Evolutionary conservation across 2,888 invertebrate genomes (phyloP).

Genomic region (Nysson spinosus): DNA sequence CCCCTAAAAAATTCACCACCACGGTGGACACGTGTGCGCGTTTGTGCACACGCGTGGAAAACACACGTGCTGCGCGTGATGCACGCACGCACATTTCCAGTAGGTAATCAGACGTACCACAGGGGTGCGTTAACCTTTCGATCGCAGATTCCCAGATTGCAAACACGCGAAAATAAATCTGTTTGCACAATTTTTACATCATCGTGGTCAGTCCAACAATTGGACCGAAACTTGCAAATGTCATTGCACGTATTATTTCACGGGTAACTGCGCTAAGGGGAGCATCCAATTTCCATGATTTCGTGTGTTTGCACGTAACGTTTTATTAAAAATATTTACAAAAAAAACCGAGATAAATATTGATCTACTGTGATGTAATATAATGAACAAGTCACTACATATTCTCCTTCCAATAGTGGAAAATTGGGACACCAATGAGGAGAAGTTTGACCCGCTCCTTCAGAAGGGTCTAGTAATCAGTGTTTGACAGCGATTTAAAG

Average conservation of each 20-base stretch:
- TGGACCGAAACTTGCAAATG: neutral
- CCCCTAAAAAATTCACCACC: conserved; percentile 51
- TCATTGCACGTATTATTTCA: neutral
- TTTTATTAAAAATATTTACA: no score
- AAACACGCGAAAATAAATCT: conserved; percentile 51
- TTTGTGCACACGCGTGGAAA: conserved; percentile 48
- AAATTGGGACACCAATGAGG: no score
- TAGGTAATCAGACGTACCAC: conserved; percentile 52
- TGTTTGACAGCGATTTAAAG: neutral
- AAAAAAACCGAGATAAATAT: no score
- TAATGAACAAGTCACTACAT: no score
- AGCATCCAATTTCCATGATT: no score
- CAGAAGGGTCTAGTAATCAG: neutral
- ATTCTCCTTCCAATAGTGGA: no score
- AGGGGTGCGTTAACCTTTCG: conserved; percentile 60
- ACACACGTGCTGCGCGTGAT: conserved; percentile 50
- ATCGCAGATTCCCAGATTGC: conserved; percentile 52
- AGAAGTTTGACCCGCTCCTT: no score
- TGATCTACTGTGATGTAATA: no score
- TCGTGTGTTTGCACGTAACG: no score
- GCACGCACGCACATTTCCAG: conserved; percentile 54
- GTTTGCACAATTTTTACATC: conserved; percentile 33
- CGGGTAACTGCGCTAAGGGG: neutral
- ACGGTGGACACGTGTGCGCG: conserved; percentile 33
- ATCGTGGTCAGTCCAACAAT: conserved; percentile 17